These are phyloP conservation scores for Coptodon bakossiorum DNA, from an alignment of 2,113 vertebrate species.

Conservation along the genomic window DNA sequence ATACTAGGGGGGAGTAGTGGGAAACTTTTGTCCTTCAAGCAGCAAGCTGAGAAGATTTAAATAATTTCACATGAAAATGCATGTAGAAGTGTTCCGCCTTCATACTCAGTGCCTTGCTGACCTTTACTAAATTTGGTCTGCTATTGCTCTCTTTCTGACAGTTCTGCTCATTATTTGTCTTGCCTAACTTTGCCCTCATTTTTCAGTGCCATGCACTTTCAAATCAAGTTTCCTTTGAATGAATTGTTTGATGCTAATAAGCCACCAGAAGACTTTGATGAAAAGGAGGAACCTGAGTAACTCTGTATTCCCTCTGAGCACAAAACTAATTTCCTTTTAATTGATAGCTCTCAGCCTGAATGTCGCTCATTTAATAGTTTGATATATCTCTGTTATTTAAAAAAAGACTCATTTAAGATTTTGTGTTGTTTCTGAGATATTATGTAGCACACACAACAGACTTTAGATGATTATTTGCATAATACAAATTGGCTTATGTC, in stretches of 20 bases:
- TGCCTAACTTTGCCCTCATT: neutral
- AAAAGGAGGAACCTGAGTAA: neutral
- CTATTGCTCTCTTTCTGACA: constrained; percentile 1
- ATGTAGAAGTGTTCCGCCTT: constrained; percentile 1
- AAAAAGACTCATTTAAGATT: neutral
- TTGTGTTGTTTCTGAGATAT: neutral
- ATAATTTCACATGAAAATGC: constrained; percentile 34
- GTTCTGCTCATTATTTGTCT: constrained; percentile 20
- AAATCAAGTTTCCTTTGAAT: constrained; percentile 11
- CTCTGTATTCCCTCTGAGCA: neutral
- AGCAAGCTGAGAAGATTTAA: neutral
- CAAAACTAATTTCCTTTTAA: constrained; percentile 15
- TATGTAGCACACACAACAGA: neutral
- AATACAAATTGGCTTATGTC: neutral
- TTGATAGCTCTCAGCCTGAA: constrained; percentile 7
- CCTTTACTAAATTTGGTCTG: constrained; percentile 40
- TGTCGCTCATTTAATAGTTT: neutral
- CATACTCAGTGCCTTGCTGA: neutral
- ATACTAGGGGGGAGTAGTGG: neutral
- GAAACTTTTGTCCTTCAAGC: constrained; percentile 27
- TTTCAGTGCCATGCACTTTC: neutral
- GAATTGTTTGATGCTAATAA: constrained; percentile 24
- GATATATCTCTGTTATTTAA: neutral
- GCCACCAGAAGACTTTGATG: neutral
- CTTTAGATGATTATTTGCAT: neutral